Evolutionary conservation across 2,797 vertebrate species (phyloP), one percentile per base, ranked within the genome.

Genomic region (Acanthurus lineatus): DNA sequence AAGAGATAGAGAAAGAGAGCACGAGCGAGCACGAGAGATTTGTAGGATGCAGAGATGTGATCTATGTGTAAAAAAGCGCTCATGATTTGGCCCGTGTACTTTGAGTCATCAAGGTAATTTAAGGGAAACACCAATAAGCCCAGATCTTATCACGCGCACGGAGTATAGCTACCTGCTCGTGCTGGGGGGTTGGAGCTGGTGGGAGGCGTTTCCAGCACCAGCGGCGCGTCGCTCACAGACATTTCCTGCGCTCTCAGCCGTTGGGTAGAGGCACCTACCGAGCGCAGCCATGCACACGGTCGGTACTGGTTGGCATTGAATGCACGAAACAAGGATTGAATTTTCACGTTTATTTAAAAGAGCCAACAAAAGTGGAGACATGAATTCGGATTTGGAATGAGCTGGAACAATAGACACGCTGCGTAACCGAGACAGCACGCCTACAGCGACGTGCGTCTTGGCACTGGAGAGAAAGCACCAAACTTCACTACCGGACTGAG

Each of bases 191-290:
- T 68, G 81, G 73, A 44, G 54, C 1, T 47, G 69, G 28, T 8
- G 54, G 72, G 80, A 77, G 87, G 87, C 85, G 89, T 81, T 54
- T 72, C 75, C 67, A 74, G 25, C 49, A 1, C 14, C 6, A 17
- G 40, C 45, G 1, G 68, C 62, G 67, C 53, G 16, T 49, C 17
- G 45, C 65, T 56, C 51, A 1, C 51, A 44, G 25, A 61, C 63
- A 4, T 42, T 28, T 69, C 35, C 66, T 22, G 70, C 61, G 65
- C 88, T 79, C 66, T 47, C 69, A 62, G 66, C 68, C 71, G 73
- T 65, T 60, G 44, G 61, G 12, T 40, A 7, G 70, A 56, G 38
- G 44, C 44, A 44, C 61, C 25, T 28, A 53, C 5, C 6, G 48
- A 64, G 54, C 61, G 19, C 65, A 49, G 83, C 35, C 52, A 2